A percentile compares a stretch with the other conserved stretches of the same genome.
Evolutionary conservation across 2,888 invertebrate genomes (phyloP).

Genomic region (Chymomyza procnemis): DNA sequence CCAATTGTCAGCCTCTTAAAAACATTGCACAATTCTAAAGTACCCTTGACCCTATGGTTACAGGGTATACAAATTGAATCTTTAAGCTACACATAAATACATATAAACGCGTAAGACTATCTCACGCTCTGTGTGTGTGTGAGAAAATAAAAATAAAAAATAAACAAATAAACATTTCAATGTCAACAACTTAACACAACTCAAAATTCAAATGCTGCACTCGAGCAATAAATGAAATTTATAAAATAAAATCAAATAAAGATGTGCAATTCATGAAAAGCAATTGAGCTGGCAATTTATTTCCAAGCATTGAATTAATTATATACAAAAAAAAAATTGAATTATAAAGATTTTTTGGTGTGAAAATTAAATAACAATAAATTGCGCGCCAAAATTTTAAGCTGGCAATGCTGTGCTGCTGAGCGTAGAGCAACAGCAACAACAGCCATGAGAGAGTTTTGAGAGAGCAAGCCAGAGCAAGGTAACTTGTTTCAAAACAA

Average conservation of each 20-base stretch:
- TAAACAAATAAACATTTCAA: not conserved
- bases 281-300: not conserved
- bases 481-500: not conserved
- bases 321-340: not conserved
- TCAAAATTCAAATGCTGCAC: slow-evolving; percentile 3
- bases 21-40: not conserved
- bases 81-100: not conserved
- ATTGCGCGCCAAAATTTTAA: not conserved
- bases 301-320: not conserved
- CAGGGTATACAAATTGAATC: not conserved
- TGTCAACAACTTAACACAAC: slow-evolving; percentile 7
- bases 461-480: not conserved
- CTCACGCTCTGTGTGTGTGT: not conserved
- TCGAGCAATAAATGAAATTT: not conserved
- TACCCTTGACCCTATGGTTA: no score
- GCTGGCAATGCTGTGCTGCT: not conserved
- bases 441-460: not conserved
- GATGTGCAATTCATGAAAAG: not conserved
- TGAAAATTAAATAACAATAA: not conserved
- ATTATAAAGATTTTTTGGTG: not conserved
- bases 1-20: slow-evolving; percentile 22
- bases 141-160: not conserved
- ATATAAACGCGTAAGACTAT: not conserved
- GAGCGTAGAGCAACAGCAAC: not conserved
- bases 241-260: not conserved